phyloP scores from a whole-genome alignment of 2,113 vertebrate species.

The Pseudonaja textilis region DNA sequence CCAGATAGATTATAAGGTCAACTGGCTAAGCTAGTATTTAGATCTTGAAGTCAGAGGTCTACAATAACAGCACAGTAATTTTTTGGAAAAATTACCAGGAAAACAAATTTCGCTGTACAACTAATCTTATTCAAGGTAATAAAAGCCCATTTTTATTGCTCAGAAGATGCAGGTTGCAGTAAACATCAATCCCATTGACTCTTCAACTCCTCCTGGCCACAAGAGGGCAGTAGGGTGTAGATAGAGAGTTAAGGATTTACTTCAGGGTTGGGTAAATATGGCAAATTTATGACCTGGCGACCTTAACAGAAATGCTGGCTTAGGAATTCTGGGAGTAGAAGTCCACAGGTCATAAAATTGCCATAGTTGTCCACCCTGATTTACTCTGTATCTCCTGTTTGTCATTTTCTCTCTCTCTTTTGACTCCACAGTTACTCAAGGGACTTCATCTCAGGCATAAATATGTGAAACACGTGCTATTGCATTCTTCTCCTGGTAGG shows the following conservation, averaged over 20 bases:
- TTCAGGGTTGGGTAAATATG: not conserved
- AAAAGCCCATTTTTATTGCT: not conserved
- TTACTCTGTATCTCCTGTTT: not conserved
- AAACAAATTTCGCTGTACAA: not conserved
- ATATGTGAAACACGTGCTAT: not conserved
- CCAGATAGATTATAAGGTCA: not conserved
- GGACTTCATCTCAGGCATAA: not conserved
- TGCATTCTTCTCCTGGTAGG: not conserved
- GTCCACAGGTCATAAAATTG: not conserved
- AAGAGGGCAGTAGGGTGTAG: not conserved
- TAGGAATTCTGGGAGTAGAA: not conserved
- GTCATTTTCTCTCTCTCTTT: not conserved
- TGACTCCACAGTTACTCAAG: not conserved
- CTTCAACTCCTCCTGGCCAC: not conserved
- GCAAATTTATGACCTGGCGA: not conserved
- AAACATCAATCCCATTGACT: not conserved
- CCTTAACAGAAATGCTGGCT: not conserved
- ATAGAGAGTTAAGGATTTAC: not conserved
- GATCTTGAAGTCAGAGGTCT: not conserved
- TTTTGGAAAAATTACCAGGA: not conserved
- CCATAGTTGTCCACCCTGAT: not conserved
- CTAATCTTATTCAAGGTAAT: not conserved
- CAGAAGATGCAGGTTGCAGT: not conserved
- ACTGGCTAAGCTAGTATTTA: not conserved
- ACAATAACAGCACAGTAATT: not conserved